Base-by-base conservation (phyloP, 2,113 vertebrate genomes). In the Galbula dea region DNA sequence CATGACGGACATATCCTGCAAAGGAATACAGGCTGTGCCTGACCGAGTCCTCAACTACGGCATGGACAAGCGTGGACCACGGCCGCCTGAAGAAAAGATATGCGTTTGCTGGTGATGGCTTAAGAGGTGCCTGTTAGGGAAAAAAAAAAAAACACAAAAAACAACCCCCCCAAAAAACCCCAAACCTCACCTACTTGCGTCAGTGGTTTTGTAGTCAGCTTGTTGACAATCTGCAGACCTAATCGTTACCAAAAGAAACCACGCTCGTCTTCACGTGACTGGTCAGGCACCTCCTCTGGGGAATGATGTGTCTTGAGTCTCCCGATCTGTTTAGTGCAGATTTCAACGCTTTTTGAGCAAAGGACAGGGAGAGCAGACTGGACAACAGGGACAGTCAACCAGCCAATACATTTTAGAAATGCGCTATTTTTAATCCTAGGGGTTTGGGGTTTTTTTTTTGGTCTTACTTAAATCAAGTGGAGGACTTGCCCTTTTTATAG, bases 251-350 rank as follows among this genome's bases (percentile, higher is more conserved):
- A 26, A 55, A 75, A 48, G 9, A 51, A 81, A 37, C 14, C 0
- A 0, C 2, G 4, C 29, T 5, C 12, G 15, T 41, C 16, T 41
- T 27, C 1, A 2, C 4, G 2, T 24, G 39, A 11, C 16, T 46
- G 46, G 36, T 17, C 1, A 4, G 2, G 13, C 2, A 3, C 27
- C 7, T 13, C 12, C 19, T 4, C 29, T 7, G 55, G 16, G 17
- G 23, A 48, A 8, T 1, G 16, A 10, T 0, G 14, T 21, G 3
- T 4, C 1, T 1, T 1, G 36, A 3, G 34, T 17, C 7, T 24
- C 39, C 27, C 11, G 67, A 22, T 22, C 5, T 5, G 20, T 37
- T 29, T 11, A 3, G 48, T 10, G 3, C 43, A 15, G 10, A 6
- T 5, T 0, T 13, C 12, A 14, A 17, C 5, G 1, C 20, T 3